phyloP scores from a whole-genome alignment of 2,797 vertebrate genomes.

The Acanthurus leucopareius region DNA sequence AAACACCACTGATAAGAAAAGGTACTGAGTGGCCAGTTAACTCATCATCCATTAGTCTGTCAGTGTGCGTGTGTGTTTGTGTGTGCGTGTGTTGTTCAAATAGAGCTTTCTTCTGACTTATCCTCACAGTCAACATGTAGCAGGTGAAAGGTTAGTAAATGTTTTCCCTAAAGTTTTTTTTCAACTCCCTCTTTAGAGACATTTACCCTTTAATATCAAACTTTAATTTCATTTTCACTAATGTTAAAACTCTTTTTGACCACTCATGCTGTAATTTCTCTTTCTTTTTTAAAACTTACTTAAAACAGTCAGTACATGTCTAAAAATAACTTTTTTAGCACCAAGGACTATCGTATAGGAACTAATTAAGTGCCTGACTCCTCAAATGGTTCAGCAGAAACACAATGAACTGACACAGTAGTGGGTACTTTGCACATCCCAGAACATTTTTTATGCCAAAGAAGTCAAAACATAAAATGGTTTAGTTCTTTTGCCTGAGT shows the following conservation, averaged over 20 bases:
- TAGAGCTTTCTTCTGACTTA: slow-evolving; percentile 57
- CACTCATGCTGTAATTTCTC: neutral
- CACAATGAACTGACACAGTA: no score
- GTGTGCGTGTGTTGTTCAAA: slow-evolving; percentile 54
- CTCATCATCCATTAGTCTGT: slow-evolving; percentile 75
- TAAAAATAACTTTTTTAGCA: neutral
- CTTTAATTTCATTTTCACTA: neutral
- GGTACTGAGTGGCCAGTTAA: slow-evolving; percentile 73
- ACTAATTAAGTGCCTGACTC: neutral
- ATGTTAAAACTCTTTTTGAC: neutral
- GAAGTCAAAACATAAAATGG: no score
- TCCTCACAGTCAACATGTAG: slow-evolving; percentile 71
- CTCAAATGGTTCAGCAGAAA: neutral
- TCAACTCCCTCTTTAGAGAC: slow-evolving; percentile 16
- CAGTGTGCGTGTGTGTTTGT: slow-evolving; percentile 36
- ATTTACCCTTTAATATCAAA: neutral
- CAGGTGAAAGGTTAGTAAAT: slow-evolving; percentile 67
- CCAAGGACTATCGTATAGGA: neutral
- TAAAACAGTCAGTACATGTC: neutral
- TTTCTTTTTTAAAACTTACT: neutral
- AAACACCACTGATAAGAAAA: slow-evolving; percentile 65
- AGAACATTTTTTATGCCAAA: no score
- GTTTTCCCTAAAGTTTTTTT: slow-evolving; percentile 45
- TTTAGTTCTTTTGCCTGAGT: no score
- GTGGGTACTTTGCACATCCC: no score